These are phyloP conservation scores for Pyxicephalus adspersus DNA, from an alignment of 2,113 vertebrate species.

Conservation along the genomic window DNA sequence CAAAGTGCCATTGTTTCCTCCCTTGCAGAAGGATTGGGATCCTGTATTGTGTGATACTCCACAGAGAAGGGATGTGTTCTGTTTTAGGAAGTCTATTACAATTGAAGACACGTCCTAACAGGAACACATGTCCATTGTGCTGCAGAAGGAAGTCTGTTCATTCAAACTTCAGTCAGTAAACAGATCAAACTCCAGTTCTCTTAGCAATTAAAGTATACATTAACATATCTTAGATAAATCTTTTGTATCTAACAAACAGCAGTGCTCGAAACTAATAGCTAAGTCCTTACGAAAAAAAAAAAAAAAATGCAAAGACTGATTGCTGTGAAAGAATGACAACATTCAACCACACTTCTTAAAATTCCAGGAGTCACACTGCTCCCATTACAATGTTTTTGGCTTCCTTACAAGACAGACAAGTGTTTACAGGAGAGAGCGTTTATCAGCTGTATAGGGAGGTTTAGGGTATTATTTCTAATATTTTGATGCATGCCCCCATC, in stretches of 20 bases:
- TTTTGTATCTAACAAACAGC: no score
- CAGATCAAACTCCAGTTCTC: not conserved
- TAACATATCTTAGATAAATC: no score
- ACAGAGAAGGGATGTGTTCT: conserved; percentile 3
- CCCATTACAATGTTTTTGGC: not conserved
- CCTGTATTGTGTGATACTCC: not conserved
- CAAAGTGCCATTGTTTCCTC: not conserved
- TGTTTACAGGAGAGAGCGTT: not conserved
- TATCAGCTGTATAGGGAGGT: not conserved
- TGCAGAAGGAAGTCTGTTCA: not conserved
- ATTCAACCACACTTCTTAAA: no score
- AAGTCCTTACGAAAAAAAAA: no score
- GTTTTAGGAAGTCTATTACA: conserved; percentile 25
- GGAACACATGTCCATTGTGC: conserved; percentile 20
- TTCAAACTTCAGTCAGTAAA: conserved; percentile 18
- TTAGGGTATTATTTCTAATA: no score
- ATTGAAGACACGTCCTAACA: conserved; percentile 11
- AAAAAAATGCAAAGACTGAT: no score
- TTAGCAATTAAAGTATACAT: not conserved
- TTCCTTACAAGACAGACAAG: not conserved
- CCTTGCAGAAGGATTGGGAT: not conserved
- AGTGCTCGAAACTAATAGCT: no score
- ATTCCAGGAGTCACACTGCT: not conserved
- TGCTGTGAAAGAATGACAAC: no score
- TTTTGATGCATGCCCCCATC: no score